phyloP scores from a whole-genome alignment of 1,140 invertebrate species.

The Drosophila insularis region DNA sequence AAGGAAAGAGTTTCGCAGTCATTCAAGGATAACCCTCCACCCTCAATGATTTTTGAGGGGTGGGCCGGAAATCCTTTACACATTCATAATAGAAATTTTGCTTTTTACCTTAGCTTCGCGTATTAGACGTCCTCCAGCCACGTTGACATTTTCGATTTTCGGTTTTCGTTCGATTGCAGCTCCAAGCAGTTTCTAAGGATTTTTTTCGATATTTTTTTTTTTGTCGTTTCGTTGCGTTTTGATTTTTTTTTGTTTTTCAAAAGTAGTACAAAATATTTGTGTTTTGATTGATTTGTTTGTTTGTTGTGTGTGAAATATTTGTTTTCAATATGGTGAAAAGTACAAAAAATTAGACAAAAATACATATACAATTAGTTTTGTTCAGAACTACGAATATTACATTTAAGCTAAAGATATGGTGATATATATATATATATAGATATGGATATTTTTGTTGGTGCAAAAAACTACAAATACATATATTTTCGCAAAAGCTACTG shows the following conservation, averaged over 20 bases:
- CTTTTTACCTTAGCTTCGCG: conserved; percentile 97
- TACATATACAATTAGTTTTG: conserved; percentile 81
- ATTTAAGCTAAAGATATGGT: conserved; percentile 55
- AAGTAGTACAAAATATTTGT: conserved; percentile 10
- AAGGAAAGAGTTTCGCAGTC: background rate
- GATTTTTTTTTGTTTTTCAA: conserved; percentile 36
- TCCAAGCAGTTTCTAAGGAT: conserved; percentile 92
- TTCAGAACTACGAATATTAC: conserved; percentile 74
- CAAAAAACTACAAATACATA: conserved; percentile 60
- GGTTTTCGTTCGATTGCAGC: conserved; percentile 94
- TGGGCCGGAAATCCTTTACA: background rate
- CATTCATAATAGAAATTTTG: conserved; percentile 27
- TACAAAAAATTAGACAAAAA: conserved; percentile 82
- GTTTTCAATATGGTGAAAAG: conserved; percentile 69
- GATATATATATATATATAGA: conserved; percentile 27
- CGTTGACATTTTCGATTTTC: conserved; percentile 97
- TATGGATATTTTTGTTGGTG: conserved; percentile 42
- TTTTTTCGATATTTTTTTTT: conserved; percentile 58
- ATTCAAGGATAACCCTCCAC: background rate
- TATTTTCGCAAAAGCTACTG: conserved; percentile 38
- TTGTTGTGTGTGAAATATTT: conserved; percentile 66
- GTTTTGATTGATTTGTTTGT: conserved; percentile 40
- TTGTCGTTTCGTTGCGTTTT: conserved; percentile 30
- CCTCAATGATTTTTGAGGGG: background rate
- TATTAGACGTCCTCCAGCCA: conserved; percentile 96